Base-by-base conservation (phyloP, 2,113 vertebrate species). In the Arvicanthis niloticus region DNA sequence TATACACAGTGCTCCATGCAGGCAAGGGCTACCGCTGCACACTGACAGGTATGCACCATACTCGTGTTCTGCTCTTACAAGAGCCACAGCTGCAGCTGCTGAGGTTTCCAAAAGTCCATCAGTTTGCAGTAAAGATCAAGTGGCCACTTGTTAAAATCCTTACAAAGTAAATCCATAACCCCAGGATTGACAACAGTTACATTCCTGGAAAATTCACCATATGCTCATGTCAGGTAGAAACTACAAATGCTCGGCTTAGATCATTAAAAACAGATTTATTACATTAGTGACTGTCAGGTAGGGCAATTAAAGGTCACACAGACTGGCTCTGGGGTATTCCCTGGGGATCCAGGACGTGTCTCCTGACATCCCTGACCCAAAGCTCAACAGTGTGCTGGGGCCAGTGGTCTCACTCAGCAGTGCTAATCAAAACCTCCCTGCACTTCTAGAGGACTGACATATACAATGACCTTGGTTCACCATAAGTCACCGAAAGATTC, bases 201-300 rank as follows among this genome's bases (percentile, higher is more conserved):
- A 73, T 75, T 78, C 75, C 34, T 76, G 34, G 42, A 91, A 92
- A 95, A 70, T n/a, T 89, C 84, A 68, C n/a, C 48, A 40, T 37
- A 3, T 17, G 51, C 24, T 72, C 73, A 93, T 76, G 77, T 77
- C 53, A 89, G 4, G 22, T n/a, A 82, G 91, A 62, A 72, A 73
- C 65, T 87, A 91, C 40, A 60, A 60, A 31, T 76, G 87, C 31
- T 88, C 22, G 53, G 45, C 62, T 68, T 72, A 91, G 92, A 56
- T 65, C 5, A 92, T 56, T 81, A 77, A 68, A 68, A 34, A 68
- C 13, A 65, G 40, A 13, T 13, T 85, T 94, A 67, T 68, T 22
- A 86, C 4, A 11, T 56, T 29, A 29, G 51, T 21, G 40, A n/a
- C 45, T 53, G 90, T n/a, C 89, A 40, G 81, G 37, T 31, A 65